Conservation (phyloP, 2,113 vertebrate genomes). For the Heloderma charlesbogerti region DNA sequence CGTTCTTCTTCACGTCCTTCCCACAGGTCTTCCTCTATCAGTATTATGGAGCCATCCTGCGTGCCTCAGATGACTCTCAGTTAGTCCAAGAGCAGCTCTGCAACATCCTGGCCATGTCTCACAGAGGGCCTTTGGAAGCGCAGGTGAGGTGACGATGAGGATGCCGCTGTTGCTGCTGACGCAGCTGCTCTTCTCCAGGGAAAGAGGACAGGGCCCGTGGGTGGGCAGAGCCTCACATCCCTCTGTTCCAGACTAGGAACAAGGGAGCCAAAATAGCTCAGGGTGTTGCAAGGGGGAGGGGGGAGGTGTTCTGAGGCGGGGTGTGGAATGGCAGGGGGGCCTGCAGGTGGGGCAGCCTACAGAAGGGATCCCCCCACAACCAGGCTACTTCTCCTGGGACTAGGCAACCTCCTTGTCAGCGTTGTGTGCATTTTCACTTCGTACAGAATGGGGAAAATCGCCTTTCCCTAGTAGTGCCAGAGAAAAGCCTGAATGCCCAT, state of each 20-base stretch:
- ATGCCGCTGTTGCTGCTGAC: no score
- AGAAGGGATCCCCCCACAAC: not conserved
- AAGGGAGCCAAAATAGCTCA: not conserved
- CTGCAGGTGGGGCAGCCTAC: not conserved
- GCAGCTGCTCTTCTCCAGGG: not conserved
- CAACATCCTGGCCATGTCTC: conserved; percentile 3
- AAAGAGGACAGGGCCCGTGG: not conserved
- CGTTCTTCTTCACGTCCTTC: no score
- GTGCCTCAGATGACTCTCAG: conserved; percentile 19
- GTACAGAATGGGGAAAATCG: no score
- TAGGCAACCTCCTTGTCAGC: not conserved
- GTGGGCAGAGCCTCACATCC: not conserved
- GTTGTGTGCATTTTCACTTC: no score
- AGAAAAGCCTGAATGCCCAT: no score
- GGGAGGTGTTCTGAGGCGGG: not conserved
- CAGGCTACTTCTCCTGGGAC: not conserved
- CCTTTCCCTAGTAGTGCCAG: no score
- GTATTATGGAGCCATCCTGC: conserved; percentile 14
- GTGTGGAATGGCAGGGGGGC: not conserved
- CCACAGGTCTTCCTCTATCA: conserved; percentile 28
- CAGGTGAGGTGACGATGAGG: not conserved
- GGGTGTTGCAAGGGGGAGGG: no score
- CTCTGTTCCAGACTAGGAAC: not conserved
- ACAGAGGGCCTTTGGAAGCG: not conserved
- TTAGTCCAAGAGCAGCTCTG: conserved; percentile 9